These are phyloP conservation scores for Ceratitis capitata DNA, from an alignment of 1,140 invertebrate genomes.

Conservation along the genomic window DNA sequence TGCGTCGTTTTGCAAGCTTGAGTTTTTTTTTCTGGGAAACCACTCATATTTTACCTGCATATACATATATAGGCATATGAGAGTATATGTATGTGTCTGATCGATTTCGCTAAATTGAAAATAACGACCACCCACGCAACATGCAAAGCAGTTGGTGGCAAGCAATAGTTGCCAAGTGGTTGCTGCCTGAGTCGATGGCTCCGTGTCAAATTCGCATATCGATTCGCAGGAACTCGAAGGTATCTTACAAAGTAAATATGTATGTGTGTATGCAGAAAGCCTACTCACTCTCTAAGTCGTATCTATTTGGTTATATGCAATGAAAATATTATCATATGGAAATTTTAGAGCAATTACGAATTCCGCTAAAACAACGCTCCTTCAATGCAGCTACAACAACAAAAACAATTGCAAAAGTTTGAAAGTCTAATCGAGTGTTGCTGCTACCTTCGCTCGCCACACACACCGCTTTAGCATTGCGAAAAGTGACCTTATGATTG, in stretches of 20 bases:
- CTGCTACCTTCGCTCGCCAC: not conserved
- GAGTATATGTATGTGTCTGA: not conserved
- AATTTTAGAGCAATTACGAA: constrained; percentile 41
- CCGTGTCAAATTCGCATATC: constrained; percentile 39
- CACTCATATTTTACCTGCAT: not conserved
- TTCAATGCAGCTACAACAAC: not conserved
- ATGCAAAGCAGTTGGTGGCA: not conserved
- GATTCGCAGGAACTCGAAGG: constrained; percentile 5
- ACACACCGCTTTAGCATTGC: not conserved
- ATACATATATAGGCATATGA: not conserved
- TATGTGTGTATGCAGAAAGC: not conserved
- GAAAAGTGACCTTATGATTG: constrained; percentile 20
- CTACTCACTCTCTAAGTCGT: not conserved
- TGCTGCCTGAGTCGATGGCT: not conserved
- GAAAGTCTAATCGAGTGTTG: not conserved
- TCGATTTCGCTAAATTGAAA: not conserved
- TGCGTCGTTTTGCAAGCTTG: no score
- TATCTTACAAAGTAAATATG: not conserved
- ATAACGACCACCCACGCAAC: constrained; percentile 40
- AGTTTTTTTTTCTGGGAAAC: no score
- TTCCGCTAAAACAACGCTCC: constrained; percentile 35
- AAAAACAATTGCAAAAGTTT: not conserved
- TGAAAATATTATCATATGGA: constrained; percentile 42
- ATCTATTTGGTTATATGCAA: not conserved
- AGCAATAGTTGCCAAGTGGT: not conserved